Evolutionary conservation across 2,888 invertebrate species (phyloP), one percentile per base, ranked within the genome.

Genomic region (Sphinx pinastri): DNA sequence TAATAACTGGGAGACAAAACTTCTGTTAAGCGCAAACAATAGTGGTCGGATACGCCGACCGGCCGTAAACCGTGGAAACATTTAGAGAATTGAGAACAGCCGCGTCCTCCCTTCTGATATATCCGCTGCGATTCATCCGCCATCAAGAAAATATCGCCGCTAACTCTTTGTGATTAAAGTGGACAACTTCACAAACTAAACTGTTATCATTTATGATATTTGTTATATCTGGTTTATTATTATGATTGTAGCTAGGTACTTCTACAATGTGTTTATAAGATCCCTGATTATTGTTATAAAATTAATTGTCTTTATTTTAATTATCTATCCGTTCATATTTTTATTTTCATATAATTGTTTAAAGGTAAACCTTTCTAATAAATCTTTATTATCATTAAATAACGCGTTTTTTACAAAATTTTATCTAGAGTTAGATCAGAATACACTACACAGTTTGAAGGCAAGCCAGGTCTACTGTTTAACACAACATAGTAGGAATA

Each of bases 1-100:
- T 85, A 86, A 85, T 87, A 85, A 81, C 79, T 75, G 73, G 47
- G 75, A 83, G 79, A 83, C 83, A 82, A 84, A 82, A 80, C 77
- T 81, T 78, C 76, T 80, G 79, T 81, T 79, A 77, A 75, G 68
- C 73, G 78, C 75, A 81, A 82, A 88, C 84, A 88, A 87, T 86
- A 83, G 85, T 81, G 77, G 74, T 68, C 76, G 76, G 77, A 71
- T 77, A 77, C 74, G 77, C 74, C 74, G 73, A 73, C 67, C 59
- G 73, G 71, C 74, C 75, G 76, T 77, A 77, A 81, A 78, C 73
- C 72, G 75, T 73, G 77, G 75, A 72, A 79, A 76, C 81, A 78
- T 78, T 81, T 81, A 78, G 79, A 80, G 80, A 79, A 83, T 81
- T 79, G 77, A 73, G 75, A 76, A 71, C 74, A 76, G 74, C 74